Percentiles rank a stretch among this genome's conserved stretches.
Conservation (phyloP, 1,140 invertebrate species). For the Drosophila insularis region DNA sequence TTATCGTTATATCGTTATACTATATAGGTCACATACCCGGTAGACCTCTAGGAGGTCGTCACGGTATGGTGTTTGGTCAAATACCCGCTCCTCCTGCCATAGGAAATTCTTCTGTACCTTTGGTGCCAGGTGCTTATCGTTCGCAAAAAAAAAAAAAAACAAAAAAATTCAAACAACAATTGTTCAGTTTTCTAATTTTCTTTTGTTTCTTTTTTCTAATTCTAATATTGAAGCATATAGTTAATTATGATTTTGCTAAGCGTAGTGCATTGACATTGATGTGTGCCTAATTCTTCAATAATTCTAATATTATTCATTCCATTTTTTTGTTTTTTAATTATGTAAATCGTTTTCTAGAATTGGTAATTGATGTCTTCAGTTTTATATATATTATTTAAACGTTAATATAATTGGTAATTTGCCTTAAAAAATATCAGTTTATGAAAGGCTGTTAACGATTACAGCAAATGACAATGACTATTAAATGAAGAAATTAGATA, state of each 20-base stretch:
- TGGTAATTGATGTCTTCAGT: conserved; percentile 69
- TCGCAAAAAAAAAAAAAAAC: conserved; percentile 60
- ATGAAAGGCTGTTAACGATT: background rate
- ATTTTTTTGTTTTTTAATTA: background rate
- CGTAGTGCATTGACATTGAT: conserved; percentile 71
- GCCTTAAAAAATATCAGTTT: conserved; percentile 28
- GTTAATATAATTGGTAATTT: conserved; percentile 34
- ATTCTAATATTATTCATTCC: conserved; percentile 37
- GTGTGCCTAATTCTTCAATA: conserved; percentile 49
- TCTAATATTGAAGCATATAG: conserved; percentile 58
- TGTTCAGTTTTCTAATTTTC: conserved; percentile 40
- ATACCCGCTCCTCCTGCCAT: conserved; percentile 85
- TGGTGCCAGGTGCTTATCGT: conserved; percentile 83
- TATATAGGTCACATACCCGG: conserved; percentile 86
- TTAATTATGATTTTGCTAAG: conserved; percentile 55
- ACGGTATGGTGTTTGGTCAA: conserved; percentile 87
- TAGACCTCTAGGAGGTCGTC: conserved; percentile 86
- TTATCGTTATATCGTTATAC: conserved; percentile 69
- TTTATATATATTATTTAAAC: conserved; percentile 32
- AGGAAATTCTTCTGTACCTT: conserved; percentile 85
- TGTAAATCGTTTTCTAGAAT: conserved; percentile 59
- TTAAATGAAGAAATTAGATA: background rate
- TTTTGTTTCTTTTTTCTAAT: conserved; percentile 36
- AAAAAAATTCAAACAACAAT: conserved; percentile 38
- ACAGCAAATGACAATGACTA: background rate